Evolutionary conservation across 1,140 invertebrate genomes (phyloP), one percentile per base, ranked within the genome.

Genomic region (Meloidogyne exigua): DNA sequence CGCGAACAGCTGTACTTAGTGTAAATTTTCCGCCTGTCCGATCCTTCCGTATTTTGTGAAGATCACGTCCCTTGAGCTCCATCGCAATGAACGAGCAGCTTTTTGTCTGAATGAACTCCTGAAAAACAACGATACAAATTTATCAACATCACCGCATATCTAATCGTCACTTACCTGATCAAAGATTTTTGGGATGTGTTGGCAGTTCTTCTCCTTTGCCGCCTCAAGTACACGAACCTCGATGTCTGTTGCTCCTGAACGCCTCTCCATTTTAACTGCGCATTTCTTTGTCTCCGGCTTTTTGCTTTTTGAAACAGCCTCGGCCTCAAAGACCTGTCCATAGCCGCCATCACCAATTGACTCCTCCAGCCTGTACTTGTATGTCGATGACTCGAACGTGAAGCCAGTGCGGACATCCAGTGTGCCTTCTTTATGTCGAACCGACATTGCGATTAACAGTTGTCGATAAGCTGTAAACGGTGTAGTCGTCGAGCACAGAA

Each of bases 41-140:
- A 32, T 81, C 80, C 36, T 84, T 82, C 62, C 83, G 72, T 21
- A 84, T 57, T 49, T 75, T 77, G 63, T 83, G 74, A 9, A 84
- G 72, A 71, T 84, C 83, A 44, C 77, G 76, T 21, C 79, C 83
- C 44, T 85, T 62, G 18, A 84, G 64, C 39, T 84, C 57, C 75
- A 85, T 80, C 4, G 80, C 69, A 21, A 84, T 75, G 74, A 81
- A 85, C 12, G 68, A 68, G 69, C 73, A 84, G 49, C 76, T 23
- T 15, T 49, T 21, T 11, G 15, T 10, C 44, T 39, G 25, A 57
- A 23, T 42, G 18, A 80, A 77, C 9, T 72, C 25, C 39, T 80
- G 49, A 63, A 25, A 21, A 7, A 28, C 3, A 32, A 67, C n/a
- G n/a, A n/a, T n/a, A n/a, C n/a, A 21, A 11, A 26, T 32, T 65